Percentiles rank a stretch among this genome's conserved stretches.
These are phyloP conservation scores for Dermolepida albohirtum DNA, from an alignment of 2,888 invertebrate genomes.

Conservation along the genomic window DNA sequence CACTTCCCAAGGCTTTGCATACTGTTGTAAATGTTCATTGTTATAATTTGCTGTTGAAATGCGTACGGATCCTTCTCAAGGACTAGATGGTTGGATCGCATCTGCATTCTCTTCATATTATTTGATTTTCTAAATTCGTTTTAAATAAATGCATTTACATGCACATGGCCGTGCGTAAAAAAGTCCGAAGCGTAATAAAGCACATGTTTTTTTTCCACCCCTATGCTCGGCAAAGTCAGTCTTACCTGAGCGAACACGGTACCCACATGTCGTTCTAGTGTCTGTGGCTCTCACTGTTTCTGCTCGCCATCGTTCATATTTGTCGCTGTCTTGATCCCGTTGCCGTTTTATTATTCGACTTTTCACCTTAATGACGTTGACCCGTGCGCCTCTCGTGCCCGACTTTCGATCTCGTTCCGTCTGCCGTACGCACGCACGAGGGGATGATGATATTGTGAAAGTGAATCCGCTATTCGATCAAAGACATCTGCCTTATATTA, in stretches of 20 bases:
- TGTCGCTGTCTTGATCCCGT: conserved; percentile 5
- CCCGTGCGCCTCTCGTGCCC: conserved; percentile 45
- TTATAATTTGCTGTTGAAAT: no score
- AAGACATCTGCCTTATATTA: conserved; percentile 41
- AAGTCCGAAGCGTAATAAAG: conserved; percentile 41
- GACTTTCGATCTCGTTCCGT: conserved; percentile 54
- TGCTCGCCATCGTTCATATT: background rate
- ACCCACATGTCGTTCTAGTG: conserved; percentile 50
- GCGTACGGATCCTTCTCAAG: no score
- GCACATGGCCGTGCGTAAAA: conserved; percentile 4
- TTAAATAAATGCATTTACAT: conserved; percentile 4
- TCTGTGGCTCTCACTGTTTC: no score
- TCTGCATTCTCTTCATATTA: no score
- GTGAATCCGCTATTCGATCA: conserved; percentile 42
- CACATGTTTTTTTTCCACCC: conserved; percentile 42
- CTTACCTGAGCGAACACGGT: conserved; percentile 51
- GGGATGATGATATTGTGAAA: conserved; percentile 45
- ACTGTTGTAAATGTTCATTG: no score
- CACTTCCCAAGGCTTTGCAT: no score
- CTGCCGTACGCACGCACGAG: conserved; percentile 35
- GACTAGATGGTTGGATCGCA: no score
- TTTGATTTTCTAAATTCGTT: no score
- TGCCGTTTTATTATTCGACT: conserved; percentile 2
- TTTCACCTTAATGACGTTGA: conserved; percentile 27
- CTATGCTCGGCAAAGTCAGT: conserved; percentile 38